Percentiles rank a stretch among this genome's conserved stretches.
Evolutionary conservation across 2,113 vertebrate species (phyloP).

Genomic region (Oreochromis aureus): DNA sequence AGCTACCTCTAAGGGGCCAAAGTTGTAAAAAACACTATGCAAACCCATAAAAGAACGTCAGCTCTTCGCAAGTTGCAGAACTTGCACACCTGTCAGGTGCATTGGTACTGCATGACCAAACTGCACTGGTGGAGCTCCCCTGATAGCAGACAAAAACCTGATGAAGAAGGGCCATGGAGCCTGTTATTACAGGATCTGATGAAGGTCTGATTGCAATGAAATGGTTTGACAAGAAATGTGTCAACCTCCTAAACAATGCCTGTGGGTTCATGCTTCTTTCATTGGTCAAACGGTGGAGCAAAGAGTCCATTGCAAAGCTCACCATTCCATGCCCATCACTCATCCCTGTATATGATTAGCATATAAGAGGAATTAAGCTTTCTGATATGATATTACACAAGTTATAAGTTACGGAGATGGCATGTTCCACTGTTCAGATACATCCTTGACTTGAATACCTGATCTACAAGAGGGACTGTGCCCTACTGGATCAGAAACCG

Average conservation of each 20-base stretch:
- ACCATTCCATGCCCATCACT: background rate
- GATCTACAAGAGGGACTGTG: background rate
- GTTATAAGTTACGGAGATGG: background rate
- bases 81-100: background rate
- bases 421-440: accelerated
- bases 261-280: background rate
- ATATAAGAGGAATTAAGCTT: background rate
- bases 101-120: background rate
- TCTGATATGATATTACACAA: background rate
- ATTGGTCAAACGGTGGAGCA: accelerated
- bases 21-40: accelerated
- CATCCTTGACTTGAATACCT: background rate
- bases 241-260: accelerated
- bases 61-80: background rate
- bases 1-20: accelerated
- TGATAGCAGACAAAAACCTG: background rate
- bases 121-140: background rate
- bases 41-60: accelerated
- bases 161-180: background rate
- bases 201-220: accelerated
- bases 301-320: background rate
- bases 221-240: accelerated
- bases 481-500: background rate
- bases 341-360: background rate
- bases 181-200: background rate